Conservation (phyloP, 1,140 invertebrate genomes). For the Venustaconcha ellipsiformis region DNA sequence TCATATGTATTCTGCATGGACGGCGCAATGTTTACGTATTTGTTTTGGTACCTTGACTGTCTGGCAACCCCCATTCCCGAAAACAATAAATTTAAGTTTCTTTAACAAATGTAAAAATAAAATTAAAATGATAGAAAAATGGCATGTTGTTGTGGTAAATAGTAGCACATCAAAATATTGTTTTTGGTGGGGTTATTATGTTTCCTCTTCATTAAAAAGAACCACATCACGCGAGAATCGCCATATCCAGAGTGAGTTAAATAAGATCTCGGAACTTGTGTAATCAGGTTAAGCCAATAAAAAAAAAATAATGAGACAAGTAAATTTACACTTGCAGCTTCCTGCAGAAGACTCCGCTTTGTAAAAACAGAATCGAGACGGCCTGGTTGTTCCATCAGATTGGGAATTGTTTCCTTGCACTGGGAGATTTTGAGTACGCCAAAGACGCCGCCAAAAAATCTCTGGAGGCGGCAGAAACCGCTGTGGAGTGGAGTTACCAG, state of each 20-base stretch:
- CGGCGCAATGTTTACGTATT: background rate
- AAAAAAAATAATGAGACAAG: background rate
- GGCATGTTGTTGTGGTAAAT: too few relatives aligned
- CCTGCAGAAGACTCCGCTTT: slow-evolving; percentile 59
- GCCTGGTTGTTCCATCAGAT: slow-evolving; percentile 69
- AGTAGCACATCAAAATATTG: too few relatives aligned
- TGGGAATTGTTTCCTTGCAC: slow-evolving; percentile 66
- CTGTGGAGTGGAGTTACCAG: slow-evolving; percentile 62
- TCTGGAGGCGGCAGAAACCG: slow-evolving; percentile 55
- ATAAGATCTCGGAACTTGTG: background rate
- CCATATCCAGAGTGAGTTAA: background rate
- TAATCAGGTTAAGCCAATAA: background rate
- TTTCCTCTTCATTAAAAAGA: too few relatives aligned
- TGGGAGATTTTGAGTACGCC: slow-evolving; percentile 59
- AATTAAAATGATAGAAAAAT: too few relatives aligned
- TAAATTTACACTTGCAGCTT: slow-evolving; percentile 41
- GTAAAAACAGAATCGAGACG: slow-evolving; percentile 54
- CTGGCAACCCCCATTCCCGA: background rate
- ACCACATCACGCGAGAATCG: background rate
- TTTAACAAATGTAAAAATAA: too few relatives aligned
- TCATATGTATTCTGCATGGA: background rate
- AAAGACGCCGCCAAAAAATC: slow-evolving; percentile 63
- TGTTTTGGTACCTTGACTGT: background rate
- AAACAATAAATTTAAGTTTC: too few relatives aligned
- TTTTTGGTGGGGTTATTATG: too few relatives aligned